Base-by-base conservation (phyloP, 2,113 vertebrate species). In the Tupaia chinensis region DNA sequence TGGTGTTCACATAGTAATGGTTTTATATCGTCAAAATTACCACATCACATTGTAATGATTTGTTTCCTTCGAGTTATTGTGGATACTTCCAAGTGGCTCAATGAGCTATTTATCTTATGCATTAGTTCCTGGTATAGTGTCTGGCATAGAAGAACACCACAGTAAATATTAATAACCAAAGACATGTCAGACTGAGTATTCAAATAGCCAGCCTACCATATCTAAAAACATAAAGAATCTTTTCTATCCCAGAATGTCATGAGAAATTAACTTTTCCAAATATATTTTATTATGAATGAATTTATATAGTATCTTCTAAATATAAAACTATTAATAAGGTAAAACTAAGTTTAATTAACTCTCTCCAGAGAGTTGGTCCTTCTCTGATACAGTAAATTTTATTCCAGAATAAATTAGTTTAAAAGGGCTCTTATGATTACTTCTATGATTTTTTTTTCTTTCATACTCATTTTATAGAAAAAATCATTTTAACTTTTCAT, bases 191-290 rank as follows among this genome's bases (percentile, higher is more conserved):
- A 58, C 2, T 13, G 14, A 72, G 2, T 5, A 2, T 1, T 16
- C 7, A 85, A 60, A 4, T 58, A 63, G 60, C 29, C 17, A 74
- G 9, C 22, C 68, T 61, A 20, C 74, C 15, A n/a, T 66, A n/a
- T 27, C 87, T 91, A 61, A 83, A 91, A 82, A 44, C 6, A n/a
- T 2, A 17, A 27, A 69, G 44, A 58, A 81, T 86, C 15, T 58
- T 13, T 60, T 74, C 9, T 15, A 29, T 80, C 82, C 25, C 32
- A 3, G 5, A 89, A n/a, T 1, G 19, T 4, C 22, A 14, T 92
- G 25, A 78, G 7, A 94, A 85, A 81, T 77, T 65, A 92, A 76
- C 11, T 68, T 89, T 65, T 87, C 27, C 4, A 77, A 80, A 79
- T 83, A 65, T 53, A 68, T 54, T 77, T 32, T 63, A 76, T 15